phyloP scores from a whole-genome alignment of 37 sponge, comb jelly and placozoan species.

The Ianthella basta region DNA sequence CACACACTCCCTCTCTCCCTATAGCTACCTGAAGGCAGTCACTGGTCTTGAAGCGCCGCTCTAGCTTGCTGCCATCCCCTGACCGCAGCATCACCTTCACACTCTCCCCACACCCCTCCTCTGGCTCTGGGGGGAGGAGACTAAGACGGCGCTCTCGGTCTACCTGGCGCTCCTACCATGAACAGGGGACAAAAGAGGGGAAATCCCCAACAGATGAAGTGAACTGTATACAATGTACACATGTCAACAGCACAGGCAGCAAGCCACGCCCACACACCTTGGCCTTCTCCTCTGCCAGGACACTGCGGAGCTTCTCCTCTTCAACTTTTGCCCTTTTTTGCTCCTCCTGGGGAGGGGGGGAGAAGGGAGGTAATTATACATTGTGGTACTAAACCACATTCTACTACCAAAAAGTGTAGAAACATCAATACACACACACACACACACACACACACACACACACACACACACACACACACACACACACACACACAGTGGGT shows the following conservation, averaged over 20 bases:
- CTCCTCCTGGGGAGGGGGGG: conserved; percentile 6
- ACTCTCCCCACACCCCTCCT: neutral
- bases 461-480: neutral
- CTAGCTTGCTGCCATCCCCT: conserved; percentile 53
- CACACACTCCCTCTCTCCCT: too few species aligned
- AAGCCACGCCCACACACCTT: conserved; percentile 9
- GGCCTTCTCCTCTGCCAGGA: neutral
- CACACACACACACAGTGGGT: too few species aligned
- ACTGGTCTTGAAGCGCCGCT: conserved; percentile 50
- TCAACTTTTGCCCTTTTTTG: conserved; percentile 1
- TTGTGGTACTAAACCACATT: too few species aligned
- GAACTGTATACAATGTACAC: neutral
- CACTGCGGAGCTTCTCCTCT: neutral
- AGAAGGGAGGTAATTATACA: too few species aligned
- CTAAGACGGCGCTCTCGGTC: conserved; percentile 32
- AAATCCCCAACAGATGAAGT: neutral
- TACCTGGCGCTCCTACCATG: conserved; percentile 45
- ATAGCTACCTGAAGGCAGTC: conserved; percentile 74
- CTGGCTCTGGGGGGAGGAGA: conserved; percentile 71
- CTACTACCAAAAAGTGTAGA: too few species aligned
- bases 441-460: neutral
- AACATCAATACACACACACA: too few species aligned
- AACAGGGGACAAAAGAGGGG: neutral
- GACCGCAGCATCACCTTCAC: conserved; percentile 44
- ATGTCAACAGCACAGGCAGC: neutral